These are phyloP conservation scores for Bhutanitis thaidina DNA, from an alignment of 2,888 invertebrate species.

Conservation along the genomic window DNA sequence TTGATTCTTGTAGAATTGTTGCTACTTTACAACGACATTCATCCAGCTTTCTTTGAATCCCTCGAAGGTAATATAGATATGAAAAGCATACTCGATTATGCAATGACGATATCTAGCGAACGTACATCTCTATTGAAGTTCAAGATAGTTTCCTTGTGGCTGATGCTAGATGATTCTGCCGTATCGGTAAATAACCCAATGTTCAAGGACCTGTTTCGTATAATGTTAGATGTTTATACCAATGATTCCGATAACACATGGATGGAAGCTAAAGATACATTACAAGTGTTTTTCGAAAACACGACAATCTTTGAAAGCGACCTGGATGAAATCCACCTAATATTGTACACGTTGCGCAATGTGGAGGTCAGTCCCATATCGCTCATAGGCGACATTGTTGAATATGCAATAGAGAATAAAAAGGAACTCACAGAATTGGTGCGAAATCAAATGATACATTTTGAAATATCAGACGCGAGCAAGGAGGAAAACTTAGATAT, in stretches of 20 bases:
- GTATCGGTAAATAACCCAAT: slow-evolving; percentile 73
- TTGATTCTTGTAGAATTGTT: slow-evolving; percentile 59
- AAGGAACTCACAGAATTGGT: slow-evolving; percentile 51
- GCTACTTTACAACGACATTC: slow-evolving; percentile 61
- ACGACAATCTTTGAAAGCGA: slow-evolving; percentile 83
- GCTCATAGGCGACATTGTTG: slow-evolving; percentile 54
- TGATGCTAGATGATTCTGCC: slow-evolving; percentile 67
- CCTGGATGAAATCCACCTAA: slow-evolving; percentile 83
- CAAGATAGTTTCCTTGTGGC: slow-evolving; percentile 68
- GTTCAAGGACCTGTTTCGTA: slow-evolving; percentile 76
- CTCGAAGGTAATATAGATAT: slow-evolving; percentile 67
- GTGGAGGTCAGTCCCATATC: slow-evolving; percentile 49
- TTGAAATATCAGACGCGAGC: slow-evolving; percentile 55
- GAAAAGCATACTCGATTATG: slow-evolving; percentile 59
- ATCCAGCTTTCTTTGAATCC: slow-evolving; percentile 66
- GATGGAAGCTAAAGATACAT: slow-evolving; percentile 74
- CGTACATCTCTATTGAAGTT: slow-evolving; percentile 59
- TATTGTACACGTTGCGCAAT: slow-evolving; percentile 78
- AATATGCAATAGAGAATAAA: slow-evolving; percentile 56
- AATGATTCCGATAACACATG: slow-evolving; percentile 55
- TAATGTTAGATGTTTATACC: slow-evolving; percentile 78
- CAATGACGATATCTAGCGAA: slow-evolving; percentile 43
- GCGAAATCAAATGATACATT: slow-evolving; percentile 55
- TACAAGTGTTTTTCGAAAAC: slow-evolving; percentile 80
- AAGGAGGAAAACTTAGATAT: slow-evolving; percentile 50